phyloP scores from a whole-genome alignment of 2,113 vertebrate genomes.

The Leptobrachium ailaonicum region DNA sequence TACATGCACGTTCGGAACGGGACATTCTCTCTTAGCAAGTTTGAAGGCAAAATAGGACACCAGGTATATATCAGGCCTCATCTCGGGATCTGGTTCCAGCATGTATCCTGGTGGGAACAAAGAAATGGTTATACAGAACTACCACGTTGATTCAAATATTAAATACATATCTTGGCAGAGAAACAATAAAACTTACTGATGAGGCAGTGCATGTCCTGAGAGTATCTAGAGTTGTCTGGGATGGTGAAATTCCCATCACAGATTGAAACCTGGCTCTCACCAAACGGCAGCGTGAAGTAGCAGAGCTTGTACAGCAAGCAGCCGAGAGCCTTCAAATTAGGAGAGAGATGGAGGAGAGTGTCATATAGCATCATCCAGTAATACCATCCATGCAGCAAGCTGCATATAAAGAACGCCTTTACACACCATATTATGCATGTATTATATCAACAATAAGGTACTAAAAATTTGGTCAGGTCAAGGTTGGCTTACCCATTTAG shows the following conservation, averaged over 20 bases:
- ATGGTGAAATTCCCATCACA: slow-evolving; percentile 97
- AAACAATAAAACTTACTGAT: slow-evolving; percentile 81
- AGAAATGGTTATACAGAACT: not conserved
- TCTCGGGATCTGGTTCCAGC: slow-evolving; percentile 94
- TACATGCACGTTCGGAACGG: slow-evolving; percentile 87
- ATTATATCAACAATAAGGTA: no score
- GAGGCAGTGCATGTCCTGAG: slow-evolving; percentile 96
- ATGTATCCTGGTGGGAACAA: slow-evolving; percentile 80
- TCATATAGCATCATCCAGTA: not conserved
- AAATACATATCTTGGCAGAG: not conserved
- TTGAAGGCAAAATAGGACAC: slow-evolving; percentile 95
- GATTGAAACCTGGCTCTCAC: slow-evolving; percentile 97
- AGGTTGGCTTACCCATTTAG: no score
- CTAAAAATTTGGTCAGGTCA: no score
- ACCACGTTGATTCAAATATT: no score
- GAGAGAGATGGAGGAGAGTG: slow-evolving; percentile 26
- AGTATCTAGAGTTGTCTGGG: slow-evolving; percentile 93
- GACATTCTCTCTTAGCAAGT: slow-evolving; percentile 85
- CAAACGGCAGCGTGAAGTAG: slow-evolving; percentile 96
- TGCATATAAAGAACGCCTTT: no score
- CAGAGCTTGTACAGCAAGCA: slow-evolving; percentile 96
- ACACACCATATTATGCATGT: no score
- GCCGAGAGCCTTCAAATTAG: slow-evolving; percentile 80
- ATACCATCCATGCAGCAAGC: no score
- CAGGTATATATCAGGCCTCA: slow-evolving; percentile 95